These are phyloP conservation scores for Trichosurus vulpecula DNA, from an alignment of 2,797 vertebrate species.

Conservation along the genomic window DNA sequence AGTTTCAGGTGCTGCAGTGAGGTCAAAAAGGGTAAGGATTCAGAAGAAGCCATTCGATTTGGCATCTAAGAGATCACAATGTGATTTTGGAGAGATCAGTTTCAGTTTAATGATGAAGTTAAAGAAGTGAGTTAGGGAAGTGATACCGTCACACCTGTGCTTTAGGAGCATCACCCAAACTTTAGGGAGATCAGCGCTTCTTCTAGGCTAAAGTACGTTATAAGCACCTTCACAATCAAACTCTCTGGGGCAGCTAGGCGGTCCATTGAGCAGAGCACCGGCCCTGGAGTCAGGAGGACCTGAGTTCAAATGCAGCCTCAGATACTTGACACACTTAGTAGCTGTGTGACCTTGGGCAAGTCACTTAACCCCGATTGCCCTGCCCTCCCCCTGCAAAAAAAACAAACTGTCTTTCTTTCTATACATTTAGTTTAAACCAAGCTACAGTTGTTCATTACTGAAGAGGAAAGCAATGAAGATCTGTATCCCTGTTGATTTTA, in stretches of 20 bases:
- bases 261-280: too few relatives aligned
- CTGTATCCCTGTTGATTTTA: background rate
- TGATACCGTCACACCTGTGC: background rate
- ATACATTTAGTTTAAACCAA: background rate
- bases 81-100: background rate
- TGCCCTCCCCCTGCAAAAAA: too few relatives aligned
- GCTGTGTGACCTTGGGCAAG: too few relatives aligned
- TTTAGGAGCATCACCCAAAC: background rate
- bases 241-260: too few relatives aligned
- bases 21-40: background rate
- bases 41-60: background rate
- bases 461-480: background rate
- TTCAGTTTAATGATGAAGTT: background rate
- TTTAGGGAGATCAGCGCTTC: background rate
- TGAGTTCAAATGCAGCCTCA: too few relatives aligned
- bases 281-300: too few relatives aligned
- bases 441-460: background rate
- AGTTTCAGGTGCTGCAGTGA: background rate
- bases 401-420: background rate
- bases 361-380: too few relatives aligned
- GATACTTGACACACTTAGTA: too few relatives aligned
- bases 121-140: background rate
- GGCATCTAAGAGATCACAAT: background rate
- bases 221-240: background rate
- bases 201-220: background rate